Percentiles rank a stretch among this genome's conserved stretches.
Conservation (phyloP, 2,113 vertebrate genomes). For the Chelonoidis abingdonii region DNA sequence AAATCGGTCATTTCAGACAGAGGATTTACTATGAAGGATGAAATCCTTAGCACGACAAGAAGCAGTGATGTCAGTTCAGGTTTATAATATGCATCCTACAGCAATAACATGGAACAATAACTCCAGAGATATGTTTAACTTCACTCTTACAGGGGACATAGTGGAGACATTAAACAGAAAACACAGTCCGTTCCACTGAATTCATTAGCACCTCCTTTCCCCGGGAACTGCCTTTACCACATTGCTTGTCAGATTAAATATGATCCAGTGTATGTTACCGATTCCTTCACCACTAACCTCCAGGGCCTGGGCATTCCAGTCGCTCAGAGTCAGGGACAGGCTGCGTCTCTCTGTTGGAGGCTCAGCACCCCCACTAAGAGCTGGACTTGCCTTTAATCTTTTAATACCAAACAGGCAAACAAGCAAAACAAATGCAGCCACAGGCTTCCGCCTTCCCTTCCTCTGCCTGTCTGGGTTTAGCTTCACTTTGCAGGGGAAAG, state of each 20-base stretch:
- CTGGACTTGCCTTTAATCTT: neutral
- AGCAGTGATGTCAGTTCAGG: neutral
- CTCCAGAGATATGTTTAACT: neutral
- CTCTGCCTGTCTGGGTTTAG: neutral
- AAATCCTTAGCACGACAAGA: neutral
- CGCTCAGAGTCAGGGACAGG: neutral
- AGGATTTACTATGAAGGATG: neutral
- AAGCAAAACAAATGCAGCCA: neutral
- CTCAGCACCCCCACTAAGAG: fast-evolving
- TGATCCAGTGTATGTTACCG: neutral
- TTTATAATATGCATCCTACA: constrained; percentile 23
- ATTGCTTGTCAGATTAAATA: neutral
- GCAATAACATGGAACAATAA: neutral
- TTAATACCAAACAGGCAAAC: neutral
- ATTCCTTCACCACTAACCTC: neutral
- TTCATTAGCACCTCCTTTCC: neutral
- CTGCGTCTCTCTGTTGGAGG: constrained; percentile 7
- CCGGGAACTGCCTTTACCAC: fast-evolving
- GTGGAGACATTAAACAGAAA: neutral
- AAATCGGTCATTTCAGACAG: fast-evolving
- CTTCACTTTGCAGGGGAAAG: neutral
- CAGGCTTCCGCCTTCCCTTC: neutral
- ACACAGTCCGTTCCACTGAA: neutral
- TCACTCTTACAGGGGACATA: neutral
- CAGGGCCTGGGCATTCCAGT: neutral